Base-by-base conservation (phyloP, 2,113 vertebrate species). In the Rattus norvegicus region DNA sequence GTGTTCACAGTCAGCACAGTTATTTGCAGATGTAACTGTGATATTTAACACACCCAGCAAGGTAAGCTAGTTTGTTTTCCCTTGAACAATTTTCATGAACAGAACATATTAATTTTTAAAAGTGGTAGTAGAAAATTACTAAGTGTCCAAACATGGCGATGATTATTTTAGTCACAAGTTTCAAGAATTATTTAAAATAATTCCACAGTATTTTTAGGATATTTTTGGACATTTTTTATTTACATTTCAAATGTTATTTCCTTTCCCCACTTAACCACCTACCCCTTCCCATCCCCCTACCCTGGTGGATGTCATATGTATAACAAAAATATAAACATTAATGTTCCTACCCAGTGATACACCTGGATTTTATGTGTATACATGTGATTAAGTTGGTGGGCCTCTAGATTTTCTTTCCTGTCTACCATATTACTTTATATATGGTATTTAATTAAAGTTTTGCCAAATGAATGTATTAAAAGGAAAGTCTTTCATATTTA, bases 101-200 rank as follows among this genome's bases (percentile, higher is more conserved):
- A 85, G 16, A 5, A 20, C 83, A 85, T 65, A 28, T 91, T 47
- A 80, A 20, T 61, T 84, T 95, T 95, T 30, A 88, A 89, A 93
- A 54, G 6, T 69, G 26, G 7, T 49, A 70, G 39, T 86, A 63
- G 30, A 76, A 85, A 54, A 72, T 77, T 86, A 3, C 28, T 84
- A 12, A 28, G 13, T 47, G 2, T 61, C 7, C 76, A 88, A 93
- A 80, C 0, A 7, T 59, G 0, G 28, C 84, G 19, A 77, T 47
- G 20, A 59, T 84, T 80, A 94, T 61, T 96, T 36, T 93, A 83
- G 56, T 91, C 30, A 72, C 24, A 6, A 77, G 2, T 7, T 69
- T 91, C 20, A 63, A 39, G 86, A 30, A 90, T 69, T 36, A 10
- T 75, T 92, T 61, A 91, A 89, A 91, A 49, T 79, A 36, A 76